Conservation (phyloP, 2,888 invertebrate genomes). For the Plutella xylostella region DNA sequence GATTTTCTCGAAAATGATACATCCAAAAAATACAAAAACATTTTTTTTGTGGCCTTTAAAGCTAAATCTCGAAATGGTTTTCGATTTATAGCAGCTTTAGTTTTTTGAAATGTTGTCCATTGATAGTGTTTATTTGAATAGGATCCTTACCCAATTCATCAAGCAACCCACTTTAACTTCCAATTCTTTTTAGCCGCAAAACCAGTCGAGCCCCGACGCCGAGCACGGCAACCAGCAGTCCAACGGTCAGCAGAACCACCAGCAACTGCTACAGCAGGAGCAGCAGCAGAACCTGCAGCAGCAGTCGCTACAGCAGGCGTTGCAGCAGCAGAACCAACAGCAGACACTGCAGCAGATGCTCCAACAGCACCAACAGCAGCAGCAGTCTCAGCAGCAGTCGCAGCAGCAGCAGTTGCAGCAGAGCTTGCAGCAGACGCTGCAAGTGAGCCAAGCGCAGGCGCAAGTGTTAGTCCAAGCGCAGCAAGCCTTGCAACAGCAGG, state of each 20-base stretch:
- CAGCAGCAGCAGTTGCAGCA: conserved; percentile 40
- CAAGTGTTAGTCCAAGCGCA: conserved; percentile 50
- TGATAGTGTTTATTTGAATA: too few species aligned
- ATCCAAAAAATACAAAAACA: too few species aligned
- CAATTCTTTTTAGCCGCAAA: conserved; percentile 49
- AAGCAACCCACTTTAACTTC: background rate
- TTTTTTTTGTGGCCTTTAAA: too few species aligned
- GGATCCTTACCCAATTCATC: too few species aligned
- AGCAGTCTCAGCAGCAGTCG: conserved; percentile 34
- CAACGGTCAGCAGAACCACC: conserved; percentile 54
- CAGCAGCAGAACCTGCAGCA: conserved; percentile 41
- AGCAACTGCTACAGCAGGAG: conserved; percentile 30
- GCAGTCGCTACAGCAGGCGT: conserved; percentile 33
- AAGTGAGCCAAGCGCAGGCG: conserved; percentile 59
- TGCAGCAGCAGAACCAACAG: conserved; percentile 33
- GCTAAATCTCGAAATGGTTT: too few species aligned
- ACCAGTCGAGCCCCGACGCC: conserved; percentile 55
- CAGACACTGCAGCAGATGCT: conserved; percentile 42
- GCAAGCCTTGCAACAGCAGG: conserved; percentile 41
- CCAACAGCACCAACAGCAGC: conserved; percentile 36
- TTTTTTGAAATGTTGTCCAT: too few species aligned
- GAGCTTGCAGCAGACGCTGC: conserved; percentile 47
- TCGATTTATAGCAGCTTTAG: too few species aligned
- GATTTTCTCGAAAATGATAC: too few species aligned
- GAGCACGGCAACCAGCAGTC: conserved; percentile 59